Percentiles rank a stretch among this genome's conserved stretches.
These are phyloP conservation scores for Glandiceps talaboti DNA, from an alignment of 53 echinoderm and acorn worm genomes.

Conservation along the genomic window DNA sequence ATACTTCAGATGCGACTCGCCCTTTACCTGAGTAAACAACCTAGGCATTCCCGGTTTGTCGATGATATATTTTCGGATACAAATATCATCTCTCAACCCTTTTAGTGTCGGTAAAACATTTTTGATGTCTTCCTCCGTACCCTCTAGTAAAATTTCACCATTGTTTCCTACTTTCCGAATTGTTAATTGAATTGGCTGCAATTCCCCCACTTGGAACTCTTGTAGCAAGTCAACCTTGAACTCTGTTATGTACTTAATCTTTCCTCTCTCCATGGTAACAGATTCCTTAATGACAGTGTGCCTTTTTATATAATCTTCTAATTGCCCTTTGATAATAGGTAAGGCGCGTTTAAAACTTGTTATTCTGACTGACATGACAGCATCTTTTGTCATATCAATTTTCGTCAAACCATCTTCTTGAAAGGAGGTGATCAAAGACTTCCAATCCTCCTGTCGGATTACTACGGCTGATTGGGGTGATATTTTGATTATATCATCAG, in stretches of 20 bases:
- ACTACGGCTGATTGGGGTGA: constrained; percentile 1
- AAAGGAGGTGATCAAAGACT: neutral
- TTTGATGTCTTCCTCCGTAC: constrained; percentile 21
- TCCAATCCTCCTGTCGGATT: neutral
- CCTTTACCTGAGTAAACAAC: constrained; percentile 23
- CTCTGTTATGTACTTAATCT: neutral
- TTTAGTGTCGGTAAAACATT: constrained; percentile 1
- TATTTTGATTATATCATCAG: constrained; percentile 1
- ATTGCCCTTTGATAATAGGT: too few relatives aligned
- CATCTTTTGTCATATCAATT: too few relatives aligned
- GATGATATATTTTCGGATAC: constrained; percentile 22
- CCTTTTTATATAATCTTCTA: neutral
- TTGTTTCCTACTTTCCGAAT: neutral
- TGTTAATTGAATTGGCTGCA: neutral
- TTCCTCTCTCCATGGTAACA: neutral
- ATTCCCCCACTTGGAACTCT: neutral
- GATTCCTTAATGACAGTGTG: neutral
- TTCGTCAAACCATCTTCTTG: neutral
- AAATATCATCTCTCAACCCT: neutral
- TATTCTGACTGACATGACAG: neutral
- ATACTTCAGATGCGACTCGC: constrained; percentile 18
- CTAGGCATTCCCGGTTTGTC: constrained; percentile 38
- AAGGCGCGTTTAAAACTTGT: neutral
- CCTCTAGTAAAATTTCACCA: constrained; percentile 12
- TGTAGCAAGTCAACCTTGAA: neutral